Conservation (phyloP, 2,113 vertebrate genomes). For the Oxyruncus cristatus region DNA sequence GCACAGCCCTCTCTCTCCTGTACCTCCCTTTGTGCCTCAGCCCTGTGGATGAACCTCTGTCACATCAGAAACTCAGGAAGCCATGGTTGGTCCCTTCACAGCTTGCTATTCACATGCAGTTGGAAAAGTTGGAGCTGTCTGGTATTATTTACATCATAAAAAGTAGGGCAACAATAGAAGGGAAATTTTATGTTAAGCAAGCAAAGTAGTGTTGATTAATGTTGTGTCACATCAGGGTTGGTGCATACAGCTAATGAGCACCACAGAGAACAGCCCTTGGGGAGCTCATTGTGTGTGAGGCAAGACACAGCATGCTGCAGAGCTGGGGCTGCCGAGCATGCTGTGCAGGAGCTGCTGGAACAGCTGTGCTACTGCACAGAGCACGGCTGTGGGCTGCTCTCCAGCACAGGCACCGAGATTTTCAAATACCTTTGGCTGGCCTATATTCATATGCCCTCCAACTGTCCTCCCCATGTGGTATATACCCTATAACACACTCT, state of each 20-base stretch:
- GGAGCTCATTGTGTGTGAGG: neutral
- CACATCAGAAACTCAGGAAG: neutral
- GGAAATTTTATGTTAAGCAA: neutral
- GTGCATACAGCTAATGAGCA: neutral
- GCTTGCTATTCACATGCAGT: neutral
- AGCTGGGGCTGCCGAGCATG: rapidly evolving
- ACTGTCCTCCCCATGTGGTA: neutral
- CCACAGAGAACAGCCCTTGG: neutral
- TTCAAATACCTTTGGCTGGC: neutral
- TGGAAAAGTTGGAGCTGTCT: neutral
- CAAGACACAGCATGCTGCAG: neutral
- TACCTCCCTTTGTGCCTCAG: neutral
- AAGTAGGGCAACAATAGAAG: neutral
- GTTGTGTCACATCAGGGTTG: neutral
- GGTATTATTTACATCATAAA: neutral
- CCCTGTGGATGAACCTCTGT: neutral
- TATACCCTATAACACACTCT: neutral
- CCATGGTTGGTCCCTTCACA: neutral
- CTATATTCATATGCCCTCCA: neutral
- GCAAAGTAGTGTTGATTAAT: neutral
- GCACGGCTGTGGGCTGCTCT: neutral
- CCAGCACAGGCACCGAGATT: neutral
- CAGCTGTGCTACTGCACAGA: rapidly evolving
- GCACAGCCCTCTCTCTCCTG: neutral
- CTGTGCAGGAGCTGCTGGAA: rapidly evolving